A percentile compares a stretch with the other conserved stretches of the same genome.
Conservation (phyloP, 1,140 invertebrate species). For the Neotoxoptera formosana region DNA sequence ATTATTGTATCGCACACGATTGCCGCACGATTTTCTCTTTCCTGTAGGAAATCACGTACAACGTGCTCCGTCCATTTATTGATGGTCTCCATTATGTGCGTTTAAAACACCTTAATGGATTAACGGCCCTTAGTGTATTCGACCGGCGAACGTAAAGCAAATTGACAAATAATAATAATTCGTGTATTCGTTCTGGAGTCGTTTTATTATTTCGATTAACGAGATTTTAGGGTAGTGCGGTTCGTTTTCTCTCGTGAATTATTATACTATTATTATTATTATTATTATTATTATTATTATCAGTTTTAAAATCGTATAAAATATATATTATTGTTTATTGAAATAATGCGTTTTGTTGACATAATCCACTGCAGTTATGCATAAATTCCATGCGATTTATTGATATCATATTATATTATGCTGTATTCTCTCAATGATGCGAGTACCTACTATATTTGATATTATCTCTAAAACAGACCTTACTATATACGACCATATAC, state of each 20-base stretch:
- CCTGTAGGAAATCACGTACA: slow-evolving; percentile 58
- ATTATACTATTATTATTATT: too few relatives aligned
- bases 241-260: not conserved
- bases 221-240: not conserved
- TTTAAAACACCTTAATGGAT: slow-evolving; percentile 22
- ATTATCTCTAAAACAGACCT: not conserved
- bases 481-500: not conserved
- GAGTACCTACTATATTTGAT: not conserved
- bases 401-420: not conserved
- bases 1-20: slow-evolving; percentile 31
- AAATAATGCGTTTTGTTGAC: not conserved
- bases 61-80: slow-evolving; percentile 53
- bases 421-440: not conserved
- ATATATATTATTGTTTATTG: not conserved
- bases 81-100: slow-evolving; percentile 38
- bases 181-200: not conserved
- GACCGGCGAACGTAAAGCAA: not conserved
- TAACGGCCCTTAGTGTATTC: not conserved
- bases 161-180: slow-evolving; percentile 2
- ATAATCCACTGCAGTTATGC: not conserved
- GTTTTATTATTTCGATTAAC: not conserved
- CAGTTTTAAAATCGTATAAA: not conserved
- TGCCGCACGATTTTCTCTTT: slow-evolving; percentile 56
- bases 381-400: not conserved
- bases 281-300: slow-evolving; percentile 11